phyloP scores from a whole-genome alignment of 2,113 vertebrate species.

The Machaerirhynchus nigripectus region DNA sequence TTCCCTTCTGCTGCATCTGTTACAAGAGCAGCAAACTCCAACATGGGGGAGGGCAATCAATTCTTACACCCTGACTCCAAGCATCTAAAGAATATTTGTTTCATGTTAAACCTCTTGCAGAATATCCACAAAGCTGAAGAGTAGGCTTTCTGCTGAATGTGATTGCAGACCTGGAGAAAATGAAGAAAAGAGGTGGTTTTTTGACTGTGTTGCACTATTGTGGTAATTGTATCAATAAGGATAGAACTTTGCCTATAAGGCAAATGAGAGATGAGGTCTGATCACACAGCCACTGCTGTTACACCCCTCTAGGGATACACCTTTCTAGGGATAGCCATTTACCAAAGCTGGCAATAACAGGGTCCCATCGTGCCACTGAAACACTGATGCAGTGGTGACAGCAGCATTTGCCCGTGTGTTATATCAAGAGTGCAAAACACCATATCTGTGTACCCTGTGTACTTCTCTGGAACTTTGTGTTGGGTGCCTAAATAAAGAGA shows the following conservation, averaged over 20 bases:
- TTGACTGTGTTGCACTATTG: background rate
- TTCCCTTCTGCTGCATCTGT: background rate
- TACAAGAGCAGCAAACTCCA: background rate
- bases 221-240: background rate
- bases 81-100: background rate
- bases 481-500: background rate
- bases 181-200: rapidly evolving
- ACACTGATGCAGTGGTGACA: background rate
- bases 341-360: background rate
- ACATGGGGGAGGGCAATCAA: background rate
- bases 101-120: background rate
- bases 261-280: background rate
- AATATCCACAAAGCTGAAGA: background rate
- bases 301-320: background rate
- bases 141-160: background rate
- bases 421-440: background rate
- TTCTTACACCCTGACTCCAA: background rate
- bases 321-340: background rate
- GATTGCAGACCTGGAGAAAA: background rate
- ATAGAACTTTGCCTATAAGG: background rate
- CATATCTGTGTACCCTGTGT: background rate
- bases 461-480: background rate
- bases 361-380: background rate
- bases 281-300: background rate
- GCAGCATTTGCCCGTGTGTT: background rate